phyloP scores from a whole-genome alignment of 1,140 invertebrate genomes.

The Trachelipus rathkii region DNA sequence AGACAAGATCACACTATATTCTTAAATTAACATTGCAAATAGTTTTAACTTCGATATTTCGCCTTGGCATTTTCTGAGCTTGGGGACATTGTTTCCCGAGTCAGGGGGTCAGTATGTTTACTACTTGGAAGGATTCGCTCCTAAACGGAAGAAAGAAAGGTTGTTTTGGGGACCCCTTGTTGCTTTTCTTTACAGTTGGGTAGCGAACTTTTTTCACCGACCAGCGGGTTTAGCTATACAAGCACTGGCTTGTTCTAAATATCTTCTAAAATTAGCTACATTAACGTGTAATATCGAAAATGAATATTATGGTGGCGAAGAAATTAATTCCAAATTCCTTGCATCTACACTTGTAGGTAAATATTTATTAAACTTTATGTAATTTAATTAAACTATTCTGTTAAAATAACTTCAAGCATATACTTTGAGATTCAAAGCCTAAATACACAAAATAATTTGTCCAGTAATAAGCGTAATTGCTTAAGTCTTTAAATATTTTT shows the following conservation, averaged over 20 bases:
- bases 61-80: not conserved
- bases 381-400: too few species aligned
- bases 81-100: not conserved
- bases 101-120: not conserved
- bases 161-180: constrained; percentile 52
- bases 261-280: not conserved
- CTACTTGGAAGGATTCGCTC: not conserved
- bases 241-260: not conserved
- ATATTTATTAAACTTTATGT: too few species aligned
- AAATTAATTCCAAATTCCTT: too few species aligned
- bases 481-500: too few species aligned
- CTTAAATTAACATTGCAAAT: too few species aligned
- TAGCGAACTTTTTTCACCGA: not conserved
- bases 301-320: too few species aligned
- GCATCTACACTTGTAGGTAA: too few species aligned
- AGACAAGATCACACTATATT: too few species aligned
- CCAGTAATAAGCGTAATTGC: too few species aligned
- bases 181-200: constrained; percentile 55
- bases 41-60: not conserved
- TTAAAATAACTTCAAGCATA: too few species aligned
- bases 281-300: not conserved
- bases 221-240: not conserved
- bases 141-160: not conserved
- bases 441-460: too few species aligned
- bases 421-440: too few species aligned